Base-by-base conservation (phyloP, 1,140 invertebrate genomes). In the Popillia japonica region DNA sequence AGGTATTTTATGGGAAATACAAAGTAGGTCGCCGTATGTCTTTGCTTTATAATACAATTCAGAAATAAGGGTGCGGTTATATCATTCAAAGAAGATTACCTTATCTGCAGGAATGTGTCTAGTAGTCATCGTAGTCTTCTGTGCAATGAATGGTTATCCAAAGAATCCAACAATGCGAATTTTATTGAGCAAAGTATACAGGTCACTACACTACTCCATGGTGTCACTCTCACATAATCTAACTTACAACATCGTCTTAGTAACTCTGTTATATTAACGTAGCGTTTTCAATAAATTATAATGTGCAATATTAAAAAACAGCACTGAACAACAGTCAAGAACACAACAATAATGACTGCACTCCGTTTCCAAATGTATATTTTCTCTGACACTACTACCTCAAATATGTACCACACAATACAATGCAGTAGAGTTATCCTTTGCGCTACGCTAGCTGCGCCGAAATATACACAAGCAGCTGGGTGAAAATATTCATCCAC, bases 91-190 rank as follows among this genome's bases (percentile, higher is more conserved):
- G 72, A 78, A 78, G 76, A 42, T 79, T 76, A 80, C 79, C 79
- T 80, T 80, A 78, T 80, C 79, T 79, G 79, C 78, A 75, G 79
- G 79, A 76, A 80, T 79, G 72, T 80, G 76, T 76, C 79, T 80
- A 22, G 73, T 59, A 78, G 79, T 79, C 79, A 79, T 80, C 44
- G 76, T 80, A 48, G 44, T 76, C 44, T 44, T 10, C 48, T 6
- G 41, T 44, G 23, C 27, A 4, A 55, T n/a, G 22, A 42, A 55
- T 42, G 44, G 27, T 2, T 76, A 44, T 76, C 44, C 75, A 76
- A 76, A 44, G 44, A 55, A 55, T 44, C 40, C 40, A 42, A 14
- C 75, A 76, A 74, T 41, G 72, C 41, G 41, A 74, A 41, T 74
- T 74, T 11, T 74, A 74, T 74, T 74, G 34, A 74, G 72, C 41